Evolutionary conservation across 2,797 vertebrate genomes (phyloP).

Genomic region (Galagoides demidoff): DNA sequence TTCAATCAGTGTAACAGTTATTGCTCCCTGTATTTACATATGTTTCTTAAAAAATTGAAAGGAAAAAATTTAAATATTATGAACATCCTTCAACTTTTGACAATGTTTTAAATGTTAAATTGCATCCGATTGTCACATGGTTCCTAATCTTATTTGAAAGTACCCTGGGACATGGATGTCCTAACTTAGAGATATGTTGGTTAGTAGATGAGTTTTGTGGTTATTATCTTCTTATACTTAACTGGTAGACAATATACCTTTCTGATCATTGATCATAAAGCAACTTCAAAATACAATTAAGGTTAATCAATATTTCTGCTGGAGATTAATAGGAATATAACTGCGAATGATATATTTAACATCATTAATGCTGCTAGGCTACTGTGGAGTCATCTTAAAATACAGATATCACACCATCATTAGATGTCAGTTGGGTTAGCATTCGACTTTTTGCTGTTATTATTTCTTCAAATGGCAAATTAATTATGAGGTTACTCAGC

Average conservation of each 20-base stretch:
- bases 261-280: constrained; percentile 44
- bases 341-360: neutral
- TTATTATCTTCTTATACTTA: neutral
- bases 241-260: neutral
- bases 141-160: neutral
- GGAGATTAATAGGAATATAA: neutral
- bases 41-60: neutral
- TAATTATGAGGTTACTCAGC: constrained; percentile 56
- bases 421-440: neutral
- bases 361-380: constrained; percentile 19
- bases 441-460: constrained; percentile 51
- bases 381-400: neutral
- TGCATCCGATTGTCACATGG: neutral
- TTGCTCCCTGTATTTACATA: neutral
- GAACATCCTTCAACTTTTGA: constrained; percentile 32
- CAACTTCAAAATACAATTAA: neutral
- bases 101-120: constrained; percentile 48
- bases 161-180: neutral
- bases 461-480: constrained; percentile 64
- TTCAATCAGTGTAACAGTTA: neutral
- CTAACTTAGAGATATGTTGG: neutral
- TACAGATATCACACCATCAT: neutral
- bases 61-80: constrained; percentile 3
- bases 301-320: constrained; percentile 37
- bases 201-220: neutral